These are phyloP conservation scores for Euclidia mi DNA, from an alignment of 2,888 invertebrate genomes.

Conservation along the genomic window DNA sequence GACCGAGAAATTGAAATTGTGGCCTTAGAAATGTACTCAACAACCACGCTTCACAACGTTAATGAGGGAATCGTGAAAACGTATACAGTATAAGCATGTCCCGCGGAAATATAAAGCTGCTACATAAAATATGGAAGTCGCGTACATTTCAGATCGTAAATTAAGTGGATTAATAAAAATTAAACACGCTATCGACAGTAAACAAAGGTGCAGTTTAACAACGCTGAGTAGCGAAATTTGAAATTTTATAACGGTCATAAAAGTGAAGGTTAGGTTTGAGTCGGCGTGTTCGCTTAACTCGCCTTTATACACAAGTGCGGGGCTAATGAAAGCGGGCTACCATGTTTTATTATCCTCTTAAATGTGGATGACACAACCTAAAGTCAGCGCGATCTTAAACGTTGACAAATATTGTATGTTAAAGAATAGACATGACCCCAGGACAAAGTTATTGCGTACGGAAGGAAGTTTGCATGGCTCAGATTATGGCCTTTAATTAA, in stretches of 20 bases:
- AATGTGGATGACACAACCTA: slow-evolving; percentile 63
- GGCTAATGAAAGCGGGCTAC: slow-evolving; percentile 83
- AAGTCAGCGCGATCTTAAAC: slow-evolving; percentile 59
- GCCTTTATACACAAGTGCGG: slow-evolving; percentile 73
- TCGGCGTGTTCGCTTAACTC: slow-evolving; percentile 72
- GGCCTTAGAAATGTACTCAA: slow-evolving; percentile 4
- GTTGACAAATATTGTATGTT: slow-evolving; percentile 51
- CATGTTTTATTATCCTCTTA: slow-evolving; percentile 83
- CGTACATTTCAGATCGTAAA: slow-evolving; percentile 40
- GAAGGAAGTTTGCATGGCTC: slow-evolving; percentile 49
- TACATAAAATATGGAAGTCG: slow-evolving; percentile 33
- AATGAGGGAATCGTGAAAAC: slow-evolving; percentile 14
- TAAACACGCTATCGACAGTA: slow-evolving; percentile 53
- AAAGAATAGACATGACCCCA: slow-evolving; percentile 50
- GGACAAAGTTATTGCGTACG: slow-evolving; percentile 54
- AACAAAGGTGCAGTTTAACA: slow-evolving; percentile 63
- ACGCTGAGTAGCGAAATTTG: slow-evolving; percentile 78
- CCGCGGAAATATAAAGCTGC: slow-evolving; percentile 27
- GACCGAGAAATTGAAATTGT: not conserved
- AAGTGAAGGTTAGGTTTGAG: slow-evolving; percentile 79
- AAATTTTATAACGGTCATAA: slow-evolving; percentile 85
- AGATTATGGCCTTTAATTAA: slow-evolving; percentile 66
- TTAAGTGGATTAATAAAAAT: slow-evolving; percentile 56
- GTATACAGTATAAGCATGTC: slow-evolving; percentile 23
- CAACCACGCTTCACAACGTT: not conserved